Evolutionary conservation across 2,888 invertebrate species (phyloP).

Genomic region (Oconnorella tubifera): DNA sequence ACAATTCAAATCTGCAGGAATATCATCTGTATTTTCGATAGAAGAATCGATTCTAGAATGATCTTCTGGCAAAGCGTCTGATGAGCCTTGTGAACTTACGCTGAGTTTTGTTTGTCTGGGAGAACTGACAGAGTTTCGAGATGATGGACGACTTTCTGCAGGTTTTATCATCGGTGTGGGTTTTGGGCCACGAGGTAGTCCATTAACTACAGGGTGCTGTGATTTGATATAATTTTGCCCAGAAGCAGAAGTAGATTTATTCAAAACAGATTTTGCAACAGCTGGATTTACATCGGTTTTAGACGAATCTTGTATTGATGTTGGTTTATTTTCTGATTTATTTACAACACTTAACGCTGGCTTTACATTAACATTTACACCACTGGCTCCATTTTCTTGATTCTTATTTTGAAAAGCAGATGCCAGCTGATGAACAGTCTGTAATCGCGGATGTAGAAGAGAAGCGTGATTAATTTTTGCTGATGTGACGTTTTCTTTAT

Average conservation of each 20-base stretch:
- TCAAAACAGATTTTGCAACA: no score
- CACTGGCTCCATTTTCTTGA: no score
- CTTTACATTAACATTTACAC: neutral
- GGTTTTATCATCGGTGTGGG: neutral
- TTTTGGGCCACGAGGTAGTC: neutral
- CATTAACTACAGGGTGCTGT: neutral
- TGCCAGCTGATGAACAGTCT: neutral
- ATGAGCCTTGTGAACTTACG: neutral
- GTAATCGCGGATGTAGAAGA: neutral
- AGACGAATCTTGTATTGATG: no score
- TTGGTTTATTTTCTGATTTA: no score
- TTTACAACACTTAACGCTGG: neutral
- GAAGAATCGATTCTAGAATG: neutral
- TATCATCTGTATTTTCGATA: conserved; percentile 24
- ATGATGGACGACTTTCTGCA: neutral
- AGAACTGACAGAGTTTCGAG: neutral
- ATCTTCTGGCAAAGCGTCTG: neutral
- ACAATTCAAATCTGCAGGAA: conserved; percentile 26
- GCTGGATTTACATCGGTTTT: no score
- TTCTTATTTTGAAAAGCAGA: neutral
- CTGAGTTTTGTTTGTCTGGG: neutral
- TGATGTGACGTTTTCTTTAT: neutral
- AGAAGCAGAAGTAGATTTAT: no score
- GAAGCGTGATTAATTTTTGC: conserved; percentile 2
- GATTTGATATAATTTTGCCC: no score